Conservation (phyloP, 2,888 invertebrate genomes). For the Amiota minor region DNA sequence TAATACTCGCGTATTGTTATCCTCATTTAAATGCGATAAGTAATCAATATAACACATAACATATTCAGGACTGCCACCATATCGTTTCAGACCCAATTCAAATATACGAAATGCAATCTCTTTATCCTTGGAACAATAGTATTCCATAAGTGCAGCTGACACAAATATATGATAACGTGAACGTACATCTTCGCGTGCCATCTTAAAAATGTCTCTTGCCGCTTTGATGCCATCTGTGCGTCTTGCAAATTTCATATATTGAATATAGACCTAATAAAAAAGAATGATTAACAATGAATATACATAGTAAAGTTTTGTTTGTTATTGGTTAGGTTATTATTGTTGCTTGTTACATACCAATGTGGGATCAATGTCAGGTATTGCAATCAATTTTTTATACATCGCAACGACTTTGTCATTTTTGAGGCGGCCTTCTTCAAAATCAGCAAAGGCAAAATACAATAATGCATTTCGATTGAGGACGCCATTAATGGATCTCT, state of each 20-base stretch:
- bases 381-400: constrained; percentile 91
- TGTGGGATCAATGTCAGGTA: constrained; percentile 94
- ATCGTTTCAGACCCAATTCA: constrained; percentile 97
- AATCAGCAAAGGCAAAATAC: constrained; percentile 99
- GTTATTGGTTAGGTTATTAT: not conserved
- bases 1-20: constrained; percentile 98
- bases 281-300: no score
- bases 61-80: constrained; percentile 95
- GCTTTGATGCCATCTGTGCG: constrained; percentile 98
- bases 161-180: constrained; percentile 95
- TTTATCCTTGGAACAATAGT: constrained; percentile 98
- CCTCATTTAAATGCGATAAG: constrained; percentile 97
- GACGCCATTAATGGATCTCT: constrained; percentile 91
- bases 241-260: constrained; percentile 99
- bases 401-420: constrained; percentile 97
- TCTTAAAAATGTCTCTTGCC: constrained; percentile 94
- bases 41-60: constrained; percentile 97
- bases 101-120: constrained; percentile 97
- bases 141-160: constrained; percentile 98
- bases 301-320: not conserved
- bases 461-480: constrained; percentile 93
- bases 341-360: constrained; percentile 81
- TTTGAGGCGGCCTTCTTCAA: constrained; percentile 96
- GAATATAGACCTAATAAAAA: constrained; percentile 88
- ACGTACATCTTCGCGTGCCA: constrained; percentile 90